Conservation (phyloP, 2,888 invertebrate genomes). For the Standfussiana lucernea region DNA sequence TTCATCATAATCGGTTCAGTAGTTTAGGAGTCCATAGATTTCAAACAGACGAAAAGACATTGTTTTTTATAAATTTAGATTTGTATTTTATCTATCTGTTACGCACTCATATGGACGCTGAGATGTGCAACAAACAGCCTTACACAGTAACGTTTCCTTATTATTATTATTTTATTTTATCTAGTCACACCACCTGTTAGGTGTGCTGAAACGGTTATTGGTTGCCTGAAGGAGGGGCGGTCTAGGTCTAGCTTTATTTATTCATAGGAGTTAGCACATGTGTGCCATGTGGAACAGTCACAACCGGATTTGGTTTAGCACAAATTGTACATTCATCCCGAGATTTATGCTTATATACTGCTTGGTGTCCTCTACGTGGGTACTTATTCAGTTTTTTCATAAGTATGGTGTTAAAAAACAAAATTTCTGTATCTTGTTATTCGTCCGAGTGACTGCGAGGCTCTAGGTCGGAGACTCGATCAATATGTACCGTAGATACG, state of each 20-base stretch:
- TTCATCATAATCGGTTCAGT: no score
- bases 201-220: not conserved
- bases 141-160: not conserved
- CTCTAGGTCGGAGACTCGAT: slow-evolving; percentile 72
- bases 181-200: not conserved
- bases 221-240: slow-evolving; percentile 1
- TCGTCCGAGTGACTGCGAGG: slow-evolving; percentile 45
- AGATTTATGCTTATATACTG: not conserved
- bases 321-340: not conserved
- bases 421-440: slow-evolving; percentile 20
- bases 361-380: no score
- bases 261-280: slow-evolving; percentile 19
- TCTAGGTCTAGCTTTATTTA: slow-evolving; percentile 11
- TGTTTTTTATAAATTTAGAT: no score
- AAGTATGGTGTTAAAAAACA: slow-evolving; percentile 12
- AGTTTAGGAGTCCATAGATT: no score
- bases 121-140: not conserved
- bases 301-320: no score
- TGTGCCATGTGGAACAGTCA: not conserved
- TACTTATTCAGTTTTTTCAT: not conserved
- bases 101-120: not conserved
- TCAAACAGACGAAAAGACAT: no score
- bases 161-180: not conserved
- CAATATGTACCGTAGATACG: slow-evolving; percentile 73
- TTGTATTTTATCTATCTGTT: no score